These are phyloP conservation scores for Drosophila serrata DNA, from an alignment of 1,140 invertebrate species.

Conservation along the genomic window DNA sequence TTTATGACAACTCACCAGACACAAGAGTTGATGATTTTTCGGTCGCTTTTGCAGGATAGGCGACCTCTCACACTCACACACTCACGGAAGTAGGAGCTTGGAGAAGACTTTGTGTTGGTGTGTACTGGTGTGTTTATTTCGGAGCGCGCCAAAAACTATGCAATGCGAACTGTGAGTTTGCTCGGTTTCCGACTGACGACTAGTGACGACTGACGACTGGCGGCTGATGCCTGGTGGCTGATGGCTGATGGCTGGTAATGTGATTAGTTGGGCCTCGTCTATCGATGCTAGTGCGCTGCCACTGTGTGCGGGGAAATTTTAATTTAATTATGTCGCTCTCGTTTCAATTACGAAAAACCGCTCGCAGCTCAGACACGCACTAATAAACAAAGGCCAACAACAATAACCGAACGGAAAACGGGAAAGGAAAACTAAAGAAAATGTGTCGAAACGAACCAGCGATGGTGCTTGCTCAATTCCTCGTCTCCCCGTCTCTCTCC, in stretches of 20 bases:
- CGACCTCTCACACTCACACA: slow-evolving; percentile 17
- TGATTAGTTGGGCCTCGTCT: slow-evolving; percentile 72
- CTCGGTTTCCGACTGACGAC: slow-evolving; percentile 51
- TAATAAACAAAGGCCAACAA: slow-evolving; percentile 73
- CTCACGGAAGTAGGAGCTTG: slow-evolving; percentile 2
- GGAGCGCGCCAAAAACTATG: slow-evolving; percentile 75
- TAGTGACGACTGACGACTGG: slow-evolving; percentile 49
- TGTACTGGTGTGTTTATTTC: slow-evolving; percentile 34
- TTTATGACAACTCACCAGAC: slow-evolving; percentile 69
- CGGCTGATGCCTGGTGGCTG: slow-evolving; percentile 23
- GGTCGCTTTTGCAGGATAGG: slow-evolving; percentile 36
- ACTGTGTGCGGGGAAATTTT: slow-evolving; percentile 66
- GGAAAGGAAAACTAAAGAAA: slow-evolving; percentile 33
- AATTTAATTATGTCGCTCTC: slow-evolving; percentile 78
- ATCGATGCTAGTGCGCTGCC: slow-evolving; percentile 51
- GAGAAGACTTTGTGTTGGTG: slow-evolving; percentile 2
- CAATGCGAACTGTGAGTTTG: slow-evolving; percentile 58
- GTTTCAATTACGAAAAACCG: slow-evolving; percentile 69
- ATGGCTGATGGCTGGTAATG: slow-evolving; percentile 70
- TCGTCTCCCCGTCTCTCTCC: slow-evolving; percentile 17
- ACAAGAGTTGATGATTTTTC: slow-evolving; percentile 57
- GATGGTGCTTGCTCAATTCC: slow-evolving; percentile 15
- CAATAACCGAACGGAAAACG: slow-evolving; percentile 63
- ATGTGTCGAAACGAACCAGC: slow-evolving; percentile 40
- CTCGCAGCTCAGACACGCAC: slow-evolving; percentile 74